Evolutionary conservation across 1,140 invertebrate genomes (phyloP).

Genomic region (Drosophila novamexicana): DNA sequence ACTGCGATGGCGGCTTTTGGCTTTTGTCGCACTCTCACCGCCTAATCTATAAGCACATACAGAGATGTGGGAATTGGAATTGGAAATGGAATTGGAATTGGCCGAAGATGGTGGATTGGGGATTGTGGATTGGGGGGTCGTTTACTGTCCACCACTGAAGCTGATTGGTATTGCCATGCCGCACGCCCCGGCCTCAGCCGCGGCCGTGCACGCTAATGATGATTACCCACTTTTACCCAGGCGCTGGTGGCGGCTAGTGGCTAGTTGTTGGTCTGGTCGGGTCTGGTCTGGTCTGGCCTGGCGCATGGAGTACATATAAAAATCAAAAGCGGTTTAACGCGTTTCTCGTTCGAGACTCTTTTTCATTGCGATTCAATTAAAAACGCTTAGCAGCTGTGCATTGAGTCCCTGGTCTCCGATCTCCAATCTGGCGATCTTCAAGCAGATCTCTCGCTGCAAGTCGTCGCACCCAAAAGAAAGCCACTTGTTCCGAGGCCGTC

Average conservation of each 20-base stretch:
- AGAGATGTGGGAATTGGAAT: conserved; percentile 37
- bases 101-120: conserved; percentile 15
- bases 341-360: conserved; percentile 58
- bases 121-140: conserved; percentile 11
- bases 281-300: neutral
- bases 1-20: conserved; percentile 41
- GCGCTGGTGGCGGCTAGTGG: conserved; percentile 7
- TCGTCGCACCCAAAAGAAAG: conserved; percentile 56
- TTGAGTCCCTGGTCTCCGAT: conserved; percentile 19
- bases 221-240: conserved; percentile 79
- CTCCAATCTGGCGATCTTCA: conserved; percentile 16
- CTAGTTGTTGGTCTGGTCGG: neutral
- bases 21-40: conserved; percentile 68
- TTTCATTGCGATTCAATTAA: conserved; percentile 76
- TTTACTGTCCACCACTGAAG: conserved; percentile 20
- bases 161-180: conserved; percentile 66
- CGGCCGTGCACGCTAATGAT: conserved; percentile 60
- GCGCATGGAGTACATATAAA: conserved; percentile 55
- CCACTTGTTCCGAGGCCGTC: conserved; percentile 39
- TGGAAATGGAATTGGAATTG: conserved; percentile 29
- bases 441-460: conserved; percentile 23
- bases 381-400: conserved; percentile 59
- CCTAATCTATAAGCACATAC: conserved; percentile 52
- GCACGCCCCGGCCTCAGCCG: conserved; percentile 1
- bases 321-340: conserved; percentile 81